phyloP scores from a whole-genome alignment of 2,113 vertebrate species.

The Alouatta palliata region DNA sequence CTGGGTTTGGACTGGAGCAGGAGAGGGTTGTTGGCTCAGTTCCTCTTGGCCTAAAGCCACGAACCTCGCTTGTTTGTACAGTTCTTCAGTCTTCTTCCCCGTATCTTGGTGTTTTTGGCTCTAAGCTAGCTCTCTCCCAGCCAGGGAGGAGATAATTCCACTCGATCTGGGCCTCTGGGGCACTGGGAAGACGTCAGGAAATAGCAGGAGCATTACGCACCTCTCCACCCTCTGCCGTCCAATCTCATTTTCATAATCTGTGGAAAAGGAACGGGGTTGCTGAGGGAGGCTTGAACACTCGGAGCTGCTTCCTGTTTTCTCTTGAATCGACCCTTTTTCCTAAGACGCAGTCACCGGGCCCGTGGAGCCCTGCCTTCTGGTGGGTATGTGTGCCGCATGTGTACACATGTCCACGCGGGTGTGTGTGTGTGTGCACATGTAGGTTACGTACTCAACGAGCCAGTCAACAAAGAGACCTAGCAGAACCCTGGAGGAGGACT shows the following conservation, averaged over 20 bases:
- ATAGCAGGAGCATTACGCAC: conserved; percentile 60
- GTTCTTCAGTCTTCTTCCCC: not conserved
- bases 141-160: conserved; percentile 59
- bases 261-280: not conserved
- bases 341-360: rapidly evolving
- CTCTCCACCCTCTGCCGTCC: not conserved
- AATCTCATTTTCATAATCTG: not conserved
- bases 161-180: conserved; percentile 33
- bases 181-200: conserved; percentile 64
- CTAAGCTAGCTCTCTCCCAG: not conserved
- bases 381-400: not conserved
- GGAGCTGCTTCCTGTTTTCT: conserved; percentile 21
- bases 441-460: rapidly evolving
- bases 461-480: not conserved
- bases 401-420: rapidly evolving
- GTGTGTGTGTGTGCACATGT: too few species aligned
- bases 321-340: not conserved
- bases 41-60: not conserved
- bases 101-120: conserved; percentile 67
- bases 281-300: not conserved
- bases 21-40: not conserved
- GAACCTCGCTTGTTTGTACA: not conserved
- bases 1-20: not conserved
- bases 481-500: not conserved
- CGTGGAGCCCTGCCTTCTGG: not conserved